Evolutionary conservation across 1,140 invertebrate species (phyloP).

Genomic region (Drosophila ohnishii): DNA sequence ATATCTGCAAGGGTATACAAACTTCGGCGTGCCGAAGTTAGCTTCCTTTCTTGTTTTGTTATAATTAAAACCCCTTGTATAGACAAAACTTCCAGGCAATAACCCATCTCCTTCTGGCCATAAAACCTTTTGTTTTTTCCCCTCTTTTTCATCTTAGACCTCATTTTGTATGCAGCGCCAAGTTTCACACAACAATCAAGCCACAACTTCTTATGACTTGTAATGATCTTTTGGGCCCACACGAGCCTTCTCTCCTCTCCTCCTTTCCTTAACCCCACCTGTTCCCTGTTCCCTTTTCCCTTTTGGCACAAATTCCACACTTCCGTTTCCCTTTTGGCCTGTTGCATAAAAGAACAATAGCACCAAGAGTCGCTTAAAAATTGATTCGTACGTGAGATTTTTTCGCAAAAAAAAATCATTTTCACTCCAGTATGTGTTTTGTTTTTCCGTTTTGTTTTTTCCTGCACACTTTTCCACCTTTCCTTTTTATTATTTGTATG

Average conservation of each 20-base stretch:
- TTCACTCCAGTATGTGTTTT: slow-evolving; percentile 21
- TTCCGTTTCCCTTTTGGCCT: slow-evolving; percentile 64
- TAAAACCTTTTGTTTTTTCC: slow-evolving; percentile 4
- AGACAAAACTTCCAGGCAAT: not conserved
- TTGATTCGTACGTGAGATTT: slow-evolving; percentile 75
- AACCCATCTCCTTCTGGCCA: not conserved
- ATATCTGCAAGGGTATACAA: no score
- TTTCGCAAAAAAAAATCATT: slow-evolving; percentile 57
- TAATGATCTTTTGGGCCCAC: slow-evolving; percentile 57
- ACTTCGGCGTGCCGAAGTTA: no score
- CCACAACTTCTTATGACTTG: slow-evolving; percentile 45
- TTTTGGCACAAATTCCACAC: slow-evolving; percentile 42
- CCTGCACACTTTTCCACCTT: slow-evolving; percentile 52
- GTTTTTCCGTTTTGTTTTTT: slow-evolving; percentile 54
- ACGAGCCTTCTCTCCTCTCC: not conserved
- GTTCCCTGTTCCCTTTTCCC: slow-evolving; percentile 46
- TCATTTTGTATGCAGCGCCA: slow-evolving; percentile 65
- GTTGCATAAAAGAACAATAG: slow-evolving; percentile 77
- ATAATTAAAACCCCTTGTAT: not conserved
- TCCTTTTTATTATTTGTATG: slow-evolving; percentile 20
- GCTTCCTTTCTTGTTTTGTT: no score
- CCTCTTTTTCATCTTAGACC: slow-evolving; percentile 21
- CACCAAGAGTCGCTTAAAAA: slow-evolving; percentile 55
- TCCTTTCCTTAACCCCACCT: not conserved
- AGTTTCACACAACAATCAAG: slow-evolving; percentile 74